These are phyloP conservation scores for Lamprotornis superbus DNA, from an alignment of 2,113 vertebrate genomes.

Conservation along the genomic window DNA sequence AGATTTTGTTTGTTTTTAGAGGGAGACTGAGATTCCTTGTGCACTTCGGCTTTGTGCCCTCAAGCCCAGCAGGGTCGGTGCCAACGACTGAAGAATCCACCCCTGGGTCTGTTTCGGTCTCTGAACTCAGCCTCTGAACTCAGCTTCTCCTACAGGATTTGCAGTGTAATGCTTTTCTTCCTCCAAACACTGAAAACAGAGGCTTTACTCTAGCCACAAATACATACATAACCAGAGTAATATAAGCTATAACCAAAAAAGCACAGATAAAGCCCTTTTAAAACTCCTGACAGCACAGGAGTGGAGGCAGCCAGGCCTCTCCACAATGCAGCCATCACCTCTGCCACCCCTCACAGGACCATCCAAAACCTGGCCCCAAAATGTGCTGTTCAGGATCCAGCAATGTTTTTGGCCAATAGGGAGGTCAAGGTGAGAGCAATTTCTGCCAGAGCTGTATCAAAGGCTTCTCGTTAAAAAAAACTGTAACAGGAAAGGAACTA, in stretches of 20 bases:
- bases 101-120: neutral
- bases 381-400: neutral
- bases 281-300: neutral
- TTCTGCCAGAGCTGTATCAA: neutral
- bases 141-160: neutral
- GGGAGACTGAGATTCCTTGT: neutral
- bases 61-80: constrained; percentile 9
- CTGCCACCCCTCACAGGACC: neutral
- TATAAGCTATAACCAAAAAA: neutral
- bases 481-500: neutral
- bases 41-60: constrained; percentile 26
- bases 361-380: neutral
- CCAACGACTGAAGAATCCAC: neutral
- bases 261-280: neutral
- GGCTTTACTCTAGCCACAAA: neutral
- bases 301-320: neutral
- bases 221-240: neutral
- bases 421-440: neutral
- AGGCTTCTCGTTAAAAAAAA: neutral
- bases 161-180: neutral
- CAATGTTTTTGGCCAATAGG: neutral
- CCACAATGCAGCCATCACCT: neutral
- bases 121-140: neutral
- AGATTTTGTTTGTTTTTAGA: constrained; percentile 11
- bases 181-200: neutral